Conservation (phyloP, 2,888 invertebrate genomes). For the Calliopum simillimum region DNA sequence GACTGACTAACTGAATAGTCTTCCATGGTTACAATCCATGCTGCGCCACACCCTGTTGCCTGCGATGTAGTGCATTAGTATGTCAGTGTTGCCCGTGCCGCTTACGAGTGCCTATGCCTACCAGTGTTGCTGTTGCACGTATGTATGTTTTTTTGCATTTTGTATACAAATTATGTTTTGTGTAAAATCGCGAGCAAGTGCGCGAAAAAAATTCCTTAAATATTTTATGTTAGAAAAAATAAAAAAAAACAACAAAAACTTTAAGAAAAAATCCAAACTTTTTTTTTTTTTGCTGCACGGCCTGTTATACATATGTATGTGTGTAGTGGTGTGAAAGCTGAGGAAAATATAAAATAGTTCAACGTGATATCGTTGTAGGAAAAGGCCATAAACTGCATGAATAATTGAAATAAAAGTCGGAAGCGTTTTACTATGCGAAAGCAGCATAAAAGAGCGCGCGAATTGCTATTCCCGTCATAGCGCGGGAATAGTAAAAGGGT, state of each 20-base stretch:
- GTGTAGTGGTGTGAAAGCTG: slow-evolving; percentile 16
- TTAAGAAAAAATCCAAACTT: background rate
- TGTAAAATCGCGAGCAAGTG: slow-evolving; percentile 20
- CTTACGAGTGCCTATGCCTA: background rate
- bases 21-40: no score
- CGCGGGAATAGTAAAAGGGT: background rate
- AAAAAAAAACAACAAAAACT: background rate
- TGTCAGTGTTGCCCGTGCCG: background rate
- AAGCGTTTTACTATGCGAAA: slow-evolving; percentile 53
- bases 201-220: slow-evolving; percentile 35
- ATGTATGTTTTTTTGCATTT: slow-evolving; percentile 40
- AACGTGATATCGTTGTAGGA: slow-evolving; percentile 8
- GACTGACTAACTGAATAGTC: background rate
- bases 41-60: background rate
- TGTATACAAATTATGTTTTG: slow-evolving; percentile 35
- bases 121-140: slow-evolving; percentile 31
- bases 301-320: no score
- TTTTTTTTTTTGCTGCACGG: background rate
- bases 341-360: slow-evolving; percentile 31
- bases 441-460: background rate
- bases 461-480: background rate
- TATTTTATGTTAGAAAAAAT: slow-evolving; percentile 41
- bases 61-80: no score
- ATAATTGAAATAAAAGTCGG: slow-evolving; percentile 65
- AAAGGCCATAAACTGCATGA: slow-evolving; percentile 52